Percentiles rank a stretch among this genome's conserved stretches.
Conservation (phyloP, 2,113 vertebrate genomes). For the Nesoenas mayeri region DNA sequence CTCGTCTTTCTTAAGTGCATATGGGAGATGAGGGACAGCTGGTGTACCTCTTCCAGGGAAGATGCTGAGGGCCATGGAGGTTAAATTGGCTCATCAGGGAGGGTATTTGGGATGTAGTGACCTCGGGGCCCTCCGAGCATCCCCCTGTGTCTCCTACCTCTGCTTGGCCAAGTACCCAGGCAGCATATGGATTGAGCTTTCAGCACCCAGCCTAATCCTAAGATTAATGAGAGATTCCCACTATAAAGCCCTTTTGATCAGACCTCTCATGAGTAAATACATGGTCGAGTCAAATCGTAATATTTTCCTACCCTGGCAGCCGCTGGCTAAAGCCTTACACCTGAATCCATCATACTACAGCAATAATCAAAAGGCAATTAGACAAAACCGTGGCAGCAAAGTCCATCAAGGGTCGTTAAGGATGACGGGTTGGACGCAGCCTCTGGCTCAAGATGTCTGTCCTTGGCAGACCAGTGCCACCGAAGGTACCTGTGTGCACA, state of each 20-base stretch:
- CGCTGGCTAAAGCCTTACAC: background rate
- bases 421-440: slow-evolving; percentile 22
- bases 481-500: background rate
- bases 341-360: slow-evolving; percentile 20
- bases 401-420: slow-evolving; percentile 46
- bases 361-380: slow-evolving; percentile 39
- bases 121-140: accelerated
- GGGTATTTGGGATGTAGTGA: background rate
- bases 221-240: slow-evolving; percentile 15
- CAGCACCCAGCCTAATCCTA: slow-evolving; percentile 13
- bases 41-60: background rate
- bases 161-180: too few relatives aligned
- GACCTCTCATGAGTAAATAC: slow-evolving; percentile 8
- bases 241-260: background rate
- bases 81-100: background rate
- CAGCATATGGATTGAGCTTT: background rate
- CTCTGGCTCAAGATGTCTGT: background rate
- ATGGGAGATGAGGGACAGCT: background rate
- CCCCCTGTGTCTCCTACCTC: background rate
- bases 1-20: slow-evolving; percentile 56
- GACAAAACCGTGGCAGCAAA: slow-evolving; percentile 26
- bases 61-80: accelerated
- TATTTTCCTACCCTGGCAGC: slow-evolving; percentile 30
- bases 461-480: accelerated
- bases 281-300: slow-evolving; percentile 6